These are phyloP conservation scores for Embidobia sp. DNA, from an alignment of 2,888 invertebrate species.

Conservation along the genomic window DNA sequence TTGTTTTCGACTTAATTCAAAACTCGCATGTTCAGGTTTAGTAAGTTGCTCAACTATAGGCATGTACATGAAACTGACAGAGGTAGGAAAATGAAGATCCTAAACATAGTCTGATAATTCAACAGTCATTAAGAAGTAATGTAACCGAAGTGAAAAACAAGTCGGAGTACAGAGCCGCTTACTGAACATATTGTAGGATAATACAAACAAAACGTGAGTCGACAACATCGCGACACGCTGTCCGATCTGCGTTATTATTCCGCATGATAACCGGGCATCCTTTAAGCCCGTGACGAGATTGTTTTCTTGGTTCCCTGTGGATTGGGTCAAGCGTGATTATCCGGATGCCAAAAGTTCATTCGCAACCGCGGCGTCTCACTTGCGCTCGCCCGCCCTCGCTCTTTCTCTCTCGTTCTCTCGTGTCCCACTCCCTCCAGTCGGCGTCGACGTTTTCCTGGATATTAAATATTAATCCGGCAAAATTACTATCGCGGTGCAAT, in stretches of 20 bases:
- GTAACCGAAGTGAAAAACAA: too few species aligned
- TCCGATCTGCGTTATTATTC: conserved; percentile 40
- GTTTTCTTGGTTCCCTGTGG: conserved; percentile 63
- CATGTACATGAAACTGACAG: too few species aligned
- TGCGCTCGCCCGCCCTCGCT: conserved; percentile 5
- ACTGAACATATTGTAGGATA: too few species aligned
- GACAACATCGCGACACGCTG: too few species aligned
- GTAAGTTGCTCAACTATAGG: too few species aligned
- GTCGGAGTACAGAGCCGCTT: too few species aligned
- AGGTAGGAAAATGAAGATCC: too few species aligned
- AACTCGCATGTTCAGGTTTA: too few species aligned
- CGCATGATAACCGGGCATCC: conserved; percentile 35
- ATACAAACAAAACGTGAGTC: too few species aligned
- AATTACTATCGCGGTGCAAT: conserved; percentile 77
- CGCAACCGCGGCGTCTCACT: conserved; percentile 48
- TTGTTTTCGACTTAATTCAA: too few species aligned
- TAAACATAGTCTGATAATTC: too few species aligned
- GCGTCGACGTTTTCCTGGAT: conserved; percentile 72
- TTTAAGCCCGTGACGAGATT: conserved; percentile 64
- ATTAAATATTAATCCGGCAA: conserved; percentile 81
- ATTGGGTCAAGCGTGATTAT: conserved; percentile 68
- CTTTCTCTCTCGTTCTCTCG: conserved; percentile 20
- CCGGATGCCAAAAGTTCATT: conserved; percentile 67
- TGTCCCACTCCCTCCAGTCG: conserved; percentile 20
- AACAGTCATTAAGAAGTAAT: too few species aligned